Conservation (phyloP, 2,888 invertebrate species). For the Heliconius hortense region DNA sequence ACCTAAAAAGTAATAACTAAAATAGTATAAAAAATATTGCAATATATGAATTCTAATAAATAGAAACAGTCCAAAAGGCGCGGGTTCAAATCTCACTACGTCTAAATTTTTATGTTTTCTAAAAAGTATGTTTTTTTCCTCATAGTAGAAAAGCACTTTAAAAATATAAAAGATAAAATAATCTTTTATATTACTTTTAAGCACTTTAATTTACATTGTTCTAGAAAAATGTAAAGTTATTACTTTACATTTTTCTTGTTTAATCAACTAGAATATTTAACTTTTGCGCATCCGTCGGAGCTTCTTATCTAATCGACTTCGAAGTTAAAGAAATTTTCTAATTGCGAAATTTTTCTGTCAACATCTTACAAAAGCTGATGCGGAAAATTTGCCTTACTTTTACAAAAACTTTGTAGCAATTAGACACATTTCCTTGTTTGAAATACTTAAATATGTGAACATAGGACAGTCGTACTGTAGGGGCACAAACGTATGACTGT, state of each 20-base stretch:
- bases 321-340: constrained; percentile 22
- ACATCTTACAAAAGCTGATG: constrained; percentile 18
- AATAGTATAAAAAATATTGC: neutral
- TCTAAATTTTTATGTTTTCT: too few relatives aligned
- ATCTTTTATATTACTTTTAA: neutral
- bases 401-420: neutral
- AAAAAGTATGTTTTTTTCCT: too few relatives aligned
- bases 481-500: too few relatives aligned
- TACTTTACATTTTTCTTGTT: too few relatives aligned
- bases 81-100: too few relatives aligned
- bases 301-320: constrained; percentile 13
- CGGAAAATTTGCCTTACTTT: neutral
- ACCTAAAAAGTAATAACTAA: too few relatives aligned
- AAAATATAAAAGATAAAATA: neutral
- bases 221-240: constrained; percentile 1
- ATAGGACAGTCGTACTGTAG: neutral
- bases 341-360: constrained; percentile 27
- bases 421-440: neutral
- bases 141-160: too few relatives aligned
- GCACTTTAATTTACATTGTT: neutral
- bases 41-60: too few relatives aligned
- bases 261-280: constrained; percentile 24
- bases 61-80: too few relatives aligned
- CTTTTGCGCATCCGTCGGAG: constrained; percentile 2
- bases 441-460: neutral